Evolutionary conservation across 1,140 invertebrate genomes (phyloP), one percentile per base, ranked within the genome.

Genomic region (Pissodes strobi): DNA sequence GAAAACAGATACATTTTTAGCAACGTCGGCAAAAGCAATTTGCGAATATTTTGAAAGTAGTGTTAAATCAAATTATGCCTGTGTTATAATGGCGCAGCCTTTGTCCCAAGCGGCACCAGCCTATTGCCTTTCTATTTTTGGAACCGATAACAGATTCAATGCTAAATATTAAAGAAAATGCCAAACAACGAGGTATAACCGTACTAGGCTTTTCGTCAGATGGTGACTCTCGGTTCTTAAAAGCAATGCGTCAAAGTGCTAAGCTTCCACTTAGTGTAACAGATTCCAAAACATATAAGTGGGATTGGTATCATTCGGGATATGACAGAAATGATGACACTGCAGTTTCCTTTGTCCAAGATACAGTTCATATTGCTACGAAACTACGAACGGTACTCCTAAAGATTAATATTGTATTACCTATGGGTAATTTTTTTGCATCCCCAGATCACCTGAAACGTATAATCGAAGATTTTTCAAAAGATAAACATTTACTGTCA

Each of bases 201-300:
- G 39, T 64, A 13, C 2, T 43, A 10, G 66, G 66, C 23, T 67
- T 64, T 67, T 8, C 45, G 2, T 64, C 51, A 4, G 64, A 67
- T 34, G 64, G 64, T 13, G 58, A 67, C 48, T n/a, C 65, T 13
- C 34, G 60, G n/a, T n/a, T n/a, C n/a, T n/a, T n/a, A n/a, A n/a
- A n/a, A n/a, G 57, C 39, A 30, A 59, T 46, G 57, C 5, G 25
- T 1, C 18, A 27, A 48, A 48, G 13, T 19, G 4, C 22, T 30
- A 21, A 48, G 25, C 43, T 30, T 25, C 37, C 39, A 17, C 5
- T 2, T 10, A 13, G 6, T 25, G 22, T 15, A 45, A 22, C 17
- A 45, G 17, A 45, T 45, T 3, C 19, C 5, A 18, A 45, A 41
- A 13, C 12, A 17, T 25, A 6, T 9, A 17, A 58, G 5, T 53